Base-by-base conservation (phyloP, 2,113 vertebrate genomes). In the Dunckerocampus dactyliophorus region DNA sequence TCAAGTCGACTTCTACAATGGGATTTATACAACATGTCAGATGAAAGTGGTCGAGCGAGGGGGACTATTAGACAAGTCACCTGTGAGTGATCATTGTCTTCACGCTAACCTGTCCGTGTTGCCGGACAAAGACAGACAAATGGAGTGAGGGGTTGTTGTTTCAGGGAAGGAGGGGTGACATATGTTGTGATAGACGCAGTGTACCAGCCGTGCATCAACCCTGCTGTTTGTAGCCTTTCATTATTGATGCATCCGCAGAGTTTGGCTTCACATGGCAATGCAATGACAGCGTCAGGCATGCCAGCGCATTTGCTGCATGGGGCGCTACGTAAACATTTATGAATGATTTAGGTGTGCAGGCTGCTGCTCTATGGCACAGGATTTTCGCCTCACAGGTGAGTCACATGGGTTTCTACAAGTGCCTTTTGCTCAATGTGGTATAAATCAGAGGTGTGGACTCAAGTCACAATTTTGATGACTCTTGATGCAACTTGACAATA, bases 261-360 rank as follows among this genome's bases (percentile, higher is more conserved):
- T 72, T 82, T 62, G 67, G 72, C 65, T 61, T 75, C 50, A 13
- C 60, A 69, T 74, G 70, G 73, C 51, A 7, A 54, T 49, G 43
- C 67, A 50, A 13, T 59, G 65, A 50, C 16, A 13, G 57, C 63
- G 59, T 71, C 59, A 31, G 62, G 57, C 62, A 19, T 77, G 72
- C 84, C 76, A 86, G 48, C 64, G 67, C 67, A 80, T 82, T 79
- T 72, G 59, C 75, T 54, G 63, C 62, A 34, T 74, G 62, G 55
- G 65, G 55, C 63, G 19, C 68, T 65, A 60, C 55, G 75, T 85
- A 81, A 87, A 86, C 83, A 79, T 81, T 64, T 71, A 83, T 89
- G 65, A 89, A 89, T 88, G 84, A 89, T 88, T 86, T 63, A 88
- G 50, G 39, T 60, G 57, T 39, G 28, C 54, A 45, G 61, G 63